A percentile compares a stretch with the other conserved stretches of the same genome.
phyloP scores from a whole-genome alignment of 2,113 vertebrate genomes.

The Triplophysa siluroides region DNA sequence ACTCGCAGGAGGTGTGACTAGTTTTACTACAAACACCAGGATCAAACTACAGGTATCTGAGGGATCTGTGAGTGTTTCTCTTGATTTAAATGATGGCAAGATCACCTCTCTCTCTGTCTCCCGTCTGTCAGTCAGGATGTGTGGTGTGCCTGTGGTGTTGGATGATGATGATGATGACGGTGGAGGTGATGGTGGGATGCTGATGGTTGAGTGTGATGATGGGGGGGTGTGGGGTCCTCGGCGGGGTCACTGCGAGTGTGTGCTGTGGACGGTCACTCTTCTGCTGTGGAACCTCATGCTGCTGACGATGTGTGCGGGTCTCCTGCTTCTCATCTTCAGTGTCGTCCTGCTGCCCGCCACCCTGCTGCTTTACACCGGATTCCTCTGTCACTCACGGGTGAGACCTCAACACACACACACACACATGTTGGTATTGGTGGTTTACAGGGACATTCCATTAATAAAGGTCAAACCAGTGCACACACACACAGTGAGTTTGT shows the following conservation, averaged over 20 bases:
- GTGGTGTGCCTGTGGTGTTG: conserved; percentile 71
- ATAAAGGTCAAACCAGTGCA: too few relatives aligned
- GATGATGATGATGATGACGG: conserved; percentile 64
- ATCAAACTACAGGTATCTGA: too few relatives aligned
- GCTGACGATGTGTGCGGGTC: conserved; percentile 65
- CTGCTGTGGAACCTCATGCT: conserved; percentile 80
- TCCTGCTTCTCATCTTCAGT: conserved; percentile 75
- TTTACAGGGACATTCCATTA: too few relatives aligned
- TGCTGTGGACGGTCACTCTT: conserved; percentile 79
- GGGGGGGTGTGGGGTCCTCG: conserved; percentile 71
- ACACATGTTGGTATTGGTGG: too few relatives aligned
- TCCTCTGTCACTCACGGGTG: conserved; percentile 89
- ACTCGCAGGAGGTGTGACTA: not conserved
- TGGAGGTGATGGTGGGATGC: conserved; percentile 71
- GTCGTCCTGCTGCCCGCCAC: conserved; percentile 78
- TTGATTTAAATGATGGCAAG: too few relatives aligned
- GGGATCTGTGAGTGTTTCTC: not conserved
- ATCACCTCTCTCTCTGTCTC: too few relatives aligned
- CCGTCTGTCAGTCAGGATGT: conserved; percentile 63
- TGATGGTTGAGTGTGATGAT: conserved; percentile 69
- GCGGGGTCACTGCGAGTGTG: conserved; percentile 75
- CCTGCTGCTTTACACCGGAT: conserved; percentile 82
- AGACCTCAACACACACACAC: conserved; percentile 44
- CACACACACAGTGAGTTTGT: not conserved
- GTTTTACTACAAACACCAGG: too few relatives aligned